Conservation (phyloP, 1,140 invertebrate species). For the Papilio aristodemus region DNA sequence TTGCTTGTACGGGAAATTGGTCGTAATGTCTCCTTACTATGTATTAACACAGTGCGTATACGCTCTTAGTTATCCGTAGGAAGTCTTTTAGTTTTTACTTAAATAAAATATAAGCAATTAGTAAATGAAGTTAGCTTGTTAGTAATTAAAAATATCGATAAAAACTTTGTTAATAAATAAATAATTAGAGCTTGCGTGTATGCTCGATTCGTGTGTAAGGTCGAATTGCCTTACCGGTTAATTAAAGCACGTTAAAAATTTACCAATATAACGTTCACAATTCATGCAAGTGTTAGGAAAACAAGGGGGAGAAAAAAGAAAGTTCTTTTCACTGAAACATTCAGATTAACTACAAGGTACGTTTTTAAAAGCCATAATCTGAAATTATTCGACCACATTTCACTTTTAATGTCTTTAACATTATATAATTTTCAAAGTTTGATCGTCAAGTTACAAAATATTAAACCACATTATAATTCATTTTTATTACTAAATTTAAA, state of each 20-base stretch:
- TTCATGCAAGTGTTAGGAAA: slow-evolving; percentile 15
- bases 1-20: too few species aligned
- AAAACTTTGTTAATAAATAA: not conserved
- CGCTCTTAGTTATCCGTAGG: not conserved
- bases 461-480: slow-evolving; percentile 10
- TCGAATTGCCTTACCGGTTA: slow-evolving; percentile 11
- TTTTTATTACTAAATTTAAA: slow-evolving; percentile 11
- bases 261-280: slow-evolving; percentile 5
- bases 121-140: not conserved
- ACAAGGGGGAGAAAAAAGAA: not conserved
- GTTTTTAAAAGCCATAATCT: slow-evolving; percentile 21
- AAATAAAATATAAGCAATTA: too few species aligned
- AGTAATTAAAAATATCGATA: slow-evolving; percentile 1
- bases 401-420: slow-evolving; percentile 21
- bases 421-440: slow-evolving; percentile 28
- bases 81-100: not conserved
- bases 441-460: slow-evolving; percentile 16
- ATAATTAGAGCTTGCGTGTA: slow-evolving; percentile 14
- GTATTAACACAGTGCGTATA: too few species aligned
- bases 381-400: slow-evolving; percentile 27
- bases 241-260: slow-evolving; percentile 13
- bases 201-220: not conserved
- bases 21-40: too few species aligned
- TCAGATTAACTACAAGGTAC: not conserved
- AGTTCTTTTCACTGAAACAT: slow-evolving; percentile 11